Evolutionary conservation across 2,113 vertebrate genomes (phyloP).

Genomic region (Corydoras sp.): DNA sequence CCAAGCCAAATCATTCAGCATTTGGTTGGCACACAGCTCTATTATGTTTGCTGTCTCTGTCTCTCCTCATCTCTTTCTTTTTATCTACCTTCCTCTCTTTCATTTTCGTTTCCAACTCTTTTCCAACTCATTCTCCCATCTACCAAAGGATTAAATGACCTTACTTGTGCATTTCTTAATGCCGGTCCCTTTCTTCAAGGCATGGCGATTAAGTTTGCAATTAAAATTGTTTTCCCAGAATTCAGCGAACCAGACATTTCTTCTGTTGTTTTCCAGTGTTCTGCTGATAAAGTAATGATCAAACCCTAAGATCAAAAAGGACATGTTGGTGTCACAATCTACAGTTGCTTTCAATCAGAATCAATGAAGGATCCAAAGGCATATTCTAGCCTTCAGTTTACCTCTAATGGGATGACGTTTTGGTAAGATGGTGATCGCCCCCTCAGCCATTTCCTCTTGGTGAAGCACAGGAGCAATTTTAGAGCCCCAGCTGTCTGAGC

Average conservation of each 20-base stretch:
- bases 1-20: no score
- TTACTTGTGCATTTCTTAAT: slow-evolving; percentile 88
- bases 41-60: no score
- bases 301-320: slow-evolving; percentile 62
- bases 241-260: slow-evolving; percentile 76
- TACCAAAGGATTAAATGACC: slow-evolving; percentile 32
- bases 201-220: slow-evolving; percentile 79
- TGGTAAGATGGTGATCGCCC: slow-evolving; percentile 90
- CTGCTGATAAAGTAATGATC: slow-evolving; percentile 73
- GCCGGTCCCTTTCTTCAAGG: slow-evolving; percentile 63
- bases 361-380: background rate
- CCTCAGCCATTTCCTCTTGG: slow-evolving; percentile 92
- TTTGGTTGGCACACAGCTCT: no score
- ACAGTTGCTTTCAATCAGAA: slow-evolving; percentile 17
- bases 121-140: slow-evolving; percentile 18
- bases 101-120: background rate
- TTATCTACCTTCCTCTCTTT: background rate
- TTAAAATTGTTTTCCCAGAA: slow-evolving; percentile 81
- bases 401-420: slow-evolving; percentile 87
- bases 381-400: slow-evolving; percentile 45
- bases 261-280: slow-evolving; percentile 72
- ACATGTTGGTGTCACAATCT: slow-evolving; percentile 36
- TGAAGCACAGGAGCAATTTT: slow-evolving; percentile 87
- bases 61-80: slow-evolving; percentile 12
- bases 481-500: slow-evolving; percentile 96